Evolutionary conservation across 2,797 vertebrate genomes (phyloP).

Genomic region (Triplophysa yarkandensis): DNA sequence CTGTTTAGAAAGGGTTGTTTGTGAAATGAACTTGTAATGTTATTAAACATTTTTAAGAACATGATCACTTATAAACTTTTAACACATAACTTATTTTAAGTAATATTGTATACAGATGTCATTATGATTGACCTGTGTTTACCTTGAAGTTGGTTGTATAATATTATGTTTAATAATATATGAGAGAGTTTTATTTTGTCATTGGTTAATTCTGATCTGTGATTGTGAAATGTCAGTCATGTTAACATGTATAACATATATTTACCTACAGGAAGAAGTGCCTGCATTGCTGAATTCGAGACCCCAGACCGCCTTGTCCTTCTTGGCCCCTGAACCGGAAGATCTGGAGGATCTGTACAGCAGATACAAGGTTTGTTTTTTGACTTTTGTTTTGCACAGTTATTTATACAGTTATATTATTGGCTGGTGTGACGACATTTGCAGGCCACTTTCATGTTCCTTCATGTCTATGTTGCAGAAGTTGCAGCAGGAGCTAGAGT

Average conservation of each 20-base stretch:
- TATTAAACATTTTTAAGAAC: not conserved
- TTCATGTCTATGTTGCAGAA: constrained; percentile 72
- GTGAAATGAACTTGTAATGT: not conserved
- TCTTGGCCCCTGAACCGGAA: constrained; percentile 88
- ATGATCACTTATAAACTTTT: not conserved
- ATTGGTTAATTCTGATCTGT: not conserved
- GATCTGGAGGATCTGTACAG: constrained; percentile 93
- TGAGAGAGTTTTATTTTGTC: not conserved
- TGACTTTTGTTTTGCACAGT: not conserved
- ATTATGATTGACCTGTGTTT: too few species aligned
- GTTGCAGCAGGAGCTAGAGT: constrained; percentile 93
- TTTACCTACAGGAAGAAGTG: constrained; percentile 79
- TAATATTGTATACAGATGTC: too few species aligned
- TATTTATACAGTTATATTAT: not conserved
- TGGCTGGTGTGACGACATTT: not conserved
- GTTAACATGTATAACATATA: not conserved
- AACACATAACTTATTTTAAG: not conserved
- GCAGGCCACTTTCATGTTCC: not conserved
- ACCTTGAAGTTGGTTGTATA: not conserved
- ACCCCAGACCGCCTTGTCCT: constrained; percentile 86
- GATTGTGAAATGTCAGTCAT: not conserved
- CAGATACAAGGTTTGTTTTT: constrained; percentile 84
- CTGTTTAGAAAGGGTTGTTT: not conserved
- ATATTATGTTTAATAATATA: not conserved
- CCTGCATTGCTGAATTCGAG: constrained; percentile 80